These are phyloP conservation scores for Selenia dentaria DNA, from an alignment of 2,888 invertebrate species.

Conservation along the genomic window DNA sequence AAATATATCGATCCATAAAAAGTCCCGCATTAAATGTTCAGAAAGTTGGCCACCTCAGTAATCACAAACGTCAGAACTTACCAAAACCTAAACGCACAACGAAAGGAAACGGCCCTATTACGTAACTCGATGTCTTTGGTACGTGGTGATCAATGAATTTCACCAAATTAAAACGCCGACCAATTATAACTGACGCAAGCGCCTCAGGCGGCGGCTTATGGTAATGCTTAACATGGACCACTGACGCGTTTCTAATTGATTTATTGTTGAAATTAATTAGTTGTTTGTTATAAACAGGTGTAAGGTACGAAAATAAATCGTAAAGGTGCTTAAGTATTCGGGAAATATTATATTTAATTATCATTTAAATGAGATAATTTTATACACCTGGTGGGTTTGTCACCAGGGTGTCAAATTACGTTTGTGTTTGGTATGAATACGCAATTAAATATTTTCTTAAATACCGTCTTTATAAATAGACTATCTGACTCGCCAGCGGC, in stretches of 20 bases:
- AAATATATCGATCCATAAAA: too few relatives aligned
- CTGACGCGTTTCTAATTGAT: conserved; percentile 41
- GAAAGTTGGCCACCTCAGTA: too few relatives aligned
- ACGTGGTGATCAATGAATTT: conserved; percentile 23
- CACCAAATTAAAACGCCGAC: conserved; percentile 35
- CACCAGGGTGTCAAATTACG: conserved; percentile 11
- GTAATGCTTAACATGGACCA: conserved; percentile 28
- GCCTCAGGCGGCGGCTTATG: conserved; percentile 5
- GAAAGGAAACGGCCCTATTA: not conserved
- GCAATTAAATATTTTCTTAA: too few relatives aligned
- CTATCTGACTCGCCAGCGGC: too few relatives aligned
- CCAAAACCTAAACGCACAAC: not conserved
- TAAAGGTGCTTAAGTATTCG: conserved; percentile 1
- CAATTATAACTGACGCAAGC: conserved; percentile 47
- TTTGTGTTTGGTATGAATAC: too few relatives aligned
- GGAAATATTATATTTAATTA: conserved; percentile 18
- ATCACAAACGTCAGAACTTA: too few relatives aligned
- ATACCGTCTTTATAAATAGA: too few relatives aligned
- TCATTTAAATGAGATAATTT: conserved; percentile 9
- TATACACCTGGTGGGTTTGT: conserved; percentile 14
- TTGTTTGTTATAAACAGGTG: conserved; percentile 31
- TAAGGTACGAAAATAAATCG: conserved; percentile 22
- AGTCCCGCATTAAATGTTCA: too few relatives aligned
- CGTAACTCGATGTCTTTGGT: conserved; percentile 15
- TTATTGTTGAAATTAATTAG: conserved; percentile 21